Evolutionary conservation across 2,888 invertebrate species (phyloP).

Genomic region (Masnerella sp.): DNA sequence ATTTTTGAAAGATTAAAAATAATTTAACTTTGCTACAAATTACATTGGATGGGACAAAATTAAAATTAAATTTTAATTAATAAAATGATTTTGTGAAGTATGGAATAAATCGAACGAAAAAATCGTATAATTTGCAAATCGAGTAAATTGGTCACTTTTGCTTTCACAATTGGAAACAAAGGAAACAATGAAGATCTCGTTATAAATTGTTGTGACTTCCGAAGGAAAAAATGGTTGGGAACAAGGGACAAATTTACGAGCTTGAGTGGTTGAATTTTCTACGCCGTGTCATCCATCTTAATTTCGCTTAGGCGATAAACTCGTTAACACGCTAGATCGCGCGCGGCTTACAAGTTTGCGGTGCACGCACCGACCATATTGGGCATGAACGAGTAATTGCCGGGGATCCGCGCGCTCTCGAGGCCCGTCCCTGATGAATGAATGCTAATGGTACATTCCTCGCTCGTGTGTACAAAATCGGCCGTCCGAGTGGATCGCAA

Average conservation of each 20-base stretch:
- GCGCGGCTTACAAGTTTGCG: slow-evolving; percentile 46
- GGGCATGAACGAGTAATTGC: slow-evolving; percentile 57
- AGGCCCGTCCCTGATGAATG: slow-evolving; percentile 52
- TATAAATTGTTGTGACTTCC: background rate
- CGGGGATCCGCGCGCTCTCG: slow-evolving; percentile 36
- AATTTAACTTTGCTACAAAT: no score
- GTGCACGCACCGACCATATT: slow-evolving; percentile 56
- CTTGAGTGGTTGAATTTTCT: slow-evolving; percentile 16
- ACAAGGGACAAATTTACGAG: background rate
- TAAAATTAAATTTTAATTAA: no score
- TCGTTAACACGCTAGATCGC: slow-evolving; percentile 59
- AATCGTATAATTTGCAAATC: no score
- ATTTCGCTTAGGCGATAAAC: slow-evolving; percentile 58
- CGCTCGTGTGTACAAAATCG: slow-evolving; percentile 50
- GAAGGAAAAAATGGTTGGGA: background rate
- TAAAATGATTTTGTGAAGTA: no score
- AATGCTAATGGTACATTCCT: slow-evolving; percentile 52
- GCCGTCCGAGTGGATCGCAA: slow-evolving; percentile 43
- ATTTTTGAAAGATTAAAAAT: no score
- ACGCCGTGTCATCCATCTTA: slow-evolving; percentile 46
- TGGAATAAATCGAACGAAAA: no score
- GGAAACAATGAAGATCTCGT: no score
- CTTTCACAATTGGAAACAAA: no score
- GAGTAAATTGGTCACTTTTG: no score
- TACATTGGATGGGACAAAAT: no score